Conservation (phyloP, 1,140 invertebrate genomes). For the Onthophagus taurus region DNA sequence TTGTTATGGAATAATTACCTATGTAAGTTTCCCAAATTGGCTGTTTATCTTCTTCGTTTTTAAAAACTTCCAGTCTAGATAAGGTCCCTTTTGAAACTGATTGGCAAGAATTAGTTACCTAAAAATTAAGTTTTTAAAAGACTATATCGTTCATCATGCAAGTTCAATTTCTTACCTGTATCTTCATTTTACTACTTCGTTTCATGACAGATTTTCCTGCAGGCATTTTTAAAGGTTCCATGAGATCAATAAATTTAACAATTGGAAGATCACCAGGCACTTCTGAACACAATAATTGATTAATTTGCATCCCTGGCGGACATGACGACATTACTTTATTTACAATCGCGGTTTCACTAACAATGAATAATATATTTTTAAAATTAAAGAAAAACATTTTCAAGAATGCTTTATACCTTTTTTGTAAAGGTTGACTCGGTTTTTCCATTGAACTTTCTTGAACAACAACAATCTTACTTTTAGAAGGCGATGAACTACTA, state of each 20-base stretch:
- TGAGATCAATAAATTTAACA: constrained; percentile 30
- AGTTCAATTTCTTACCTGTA: constrained; percentile 25
- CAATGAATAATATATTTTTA: too few relatives aligned
- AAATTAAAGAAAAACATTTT: too few relatives aligned
- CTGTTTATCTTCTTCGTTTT: constrained; percentile 40
- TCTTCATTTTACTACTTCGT: constrained; percentile 25
- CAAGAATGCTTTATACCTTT: too few relatives aligned
- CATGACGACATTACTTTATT: background rate
- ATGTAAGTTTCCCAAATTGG: constrained; percentile 49
- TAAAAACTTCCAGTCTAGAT: constrained; percentile 42
- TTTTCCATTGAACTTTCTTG: too few relatives aligned
- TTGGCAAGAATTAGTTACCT: constrained; percentile 47
- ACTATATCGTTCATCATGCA: too few relatives aligned
- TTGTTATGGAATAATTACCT: constrained; percentile 38
- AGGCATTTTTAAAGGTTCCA: constrained; percentile 31
- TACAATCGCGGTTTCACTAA: too few relatives aligned
- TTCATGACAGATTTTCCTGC: constrained; percentile 29
- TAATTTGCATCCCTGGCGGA: constrained; percentile 32
- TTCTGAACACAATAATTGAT: constrained; percentile 33
- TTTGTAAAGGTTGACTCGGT: too few relatives aligned
- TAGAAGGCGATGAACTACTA: constrained; percentile 65
- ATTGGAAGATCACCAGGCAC: constrained; percentile 35
- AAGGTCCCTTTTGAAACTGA: constrained; percentile 43
- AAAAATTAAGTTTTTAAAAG: constrained; percentile 13
- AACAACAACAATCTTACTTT: constrained; percentile 76